phyloP scores from a whole-genome alignment of 2,113 vertebrate genomes.

The Calyptomena viridis region DNA sequence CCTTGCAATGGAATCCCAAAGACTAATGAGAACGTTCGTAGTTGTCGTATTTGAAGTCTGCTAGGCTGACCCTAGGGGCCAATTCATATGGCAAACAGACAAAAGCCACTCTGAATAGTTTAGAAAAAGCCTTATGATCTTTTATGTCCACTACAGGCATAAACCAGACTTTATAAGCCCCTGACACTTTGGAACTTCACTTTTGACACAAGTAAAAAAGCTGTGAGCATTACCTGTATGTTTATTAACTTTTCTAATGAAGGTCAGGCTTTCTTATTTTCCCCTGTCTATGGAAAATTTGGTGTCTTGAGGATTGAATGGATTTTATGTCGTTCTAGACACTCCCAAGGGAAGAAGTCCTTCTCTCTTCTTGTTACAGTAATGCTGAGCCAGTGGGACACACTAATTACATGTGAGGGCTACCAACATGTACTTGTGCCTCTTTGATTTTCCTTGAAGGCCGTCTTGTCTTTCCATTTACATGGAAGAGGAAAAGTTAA shows the following conservation, averaged over 20 bases:
- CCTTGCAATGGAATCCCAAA: not conserved
- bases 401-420: not conserved
- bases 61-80: not conserved
- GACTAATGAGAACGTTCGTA: not conserved
- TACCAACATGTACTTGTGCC: accelerated
- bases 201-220: not conserved
- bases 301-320: not conserved
- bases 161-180: not conserved
- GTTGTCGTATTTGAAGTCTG: not conserved
- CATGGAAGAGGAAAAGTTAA: not conserved
- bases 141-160: not conserved
- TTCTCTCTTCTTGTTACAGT: not conserved
- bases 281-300: not conserved
- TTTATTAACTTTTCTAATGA: not conserved
- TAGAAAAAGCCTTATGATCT: not conserved
- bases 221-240: not conserved
- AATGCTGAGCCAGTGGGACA: not conserved
- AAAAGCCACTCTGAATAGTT: not conserved
- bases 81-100: not conserved
- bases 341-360: not conserved
- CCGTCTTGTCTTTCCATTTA: not conserved
- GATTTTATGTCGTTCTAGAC: not conserved
- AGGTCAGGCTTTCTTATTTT: not conserved
- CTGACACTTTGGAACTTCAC: not conserved
- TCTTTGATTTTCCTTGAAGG: not conserved